phyloP scores from a whole-genome alignment of 2,888 invertebrate species.

The Actias luna region DNA sequence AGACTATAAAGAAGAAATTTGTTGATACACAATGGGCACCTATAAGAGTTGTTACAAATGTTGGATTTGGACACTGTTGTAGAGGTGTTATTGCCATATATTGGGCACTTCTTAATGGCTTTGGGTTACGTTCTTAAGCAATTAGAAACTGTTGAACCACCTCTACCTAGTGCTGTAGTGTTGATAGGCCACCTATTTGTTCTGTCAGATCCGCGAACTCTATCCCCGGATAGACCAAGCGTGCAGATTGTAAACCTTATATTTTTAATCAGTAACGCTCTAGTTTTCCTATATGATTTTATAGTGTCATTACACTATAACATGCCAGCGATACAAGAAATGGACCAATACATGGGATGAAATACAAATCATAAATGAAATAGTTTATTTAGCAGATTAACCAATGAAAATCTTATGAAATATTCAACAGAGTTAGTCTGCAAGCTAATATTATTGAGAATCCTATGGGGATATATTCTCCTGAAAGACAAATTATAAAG shows the following conservation, averaged over 20 bases:
- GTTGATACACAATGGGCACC: constrained; percentile 15
- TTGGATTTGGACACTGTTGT: constrained; percentile 34
- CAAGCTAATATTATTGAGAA: constrained; percentile 2
- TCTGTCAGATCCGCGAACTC: constrained; percentile 49
- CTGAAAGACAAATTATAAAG: constrained; percentile 36
- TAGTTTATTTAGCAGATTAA: neutral
- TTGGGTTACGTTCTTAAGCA: constrained; percentile 66
- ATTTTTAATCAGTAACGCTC: constrained; percentile 54
- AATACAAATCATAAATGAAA: neutral
- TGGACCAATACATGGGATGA: constrained; percentile 24
- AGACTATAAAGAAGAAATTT: constrained; percentile 42
- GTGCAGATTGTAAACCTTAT: constrained; percentile 52
- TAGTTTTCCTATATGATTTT: constrained; percentile 62
- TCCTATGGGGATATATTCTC: constrained; percentile 17
- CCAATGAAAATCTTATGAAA: neutral
- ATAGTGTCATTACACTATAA: constrained; percentile 30
- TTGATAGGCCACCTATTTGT: constrained; percentile 61
- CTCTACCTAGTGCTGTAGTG: constrained; percentile 63
- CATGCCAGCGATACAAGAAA: constrained; percentile 25
- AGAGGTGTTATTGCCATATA: constrained; percentile 49
- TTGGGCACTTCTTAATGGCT: constrained; percentile 63
- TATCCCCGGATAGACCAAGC: constrained; percentile 44
- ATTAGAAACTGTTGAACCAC: constrained; percentile 46
- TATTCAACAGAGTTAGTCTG: neutral
- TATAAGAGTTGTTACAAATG: constrained; percentile 35